Evolutionary conservation across 2,113 vertebrate genomes (phyloP), one percentile per base, ranked within the genome.

Genomic region (Tyrannus savana): DNA sequence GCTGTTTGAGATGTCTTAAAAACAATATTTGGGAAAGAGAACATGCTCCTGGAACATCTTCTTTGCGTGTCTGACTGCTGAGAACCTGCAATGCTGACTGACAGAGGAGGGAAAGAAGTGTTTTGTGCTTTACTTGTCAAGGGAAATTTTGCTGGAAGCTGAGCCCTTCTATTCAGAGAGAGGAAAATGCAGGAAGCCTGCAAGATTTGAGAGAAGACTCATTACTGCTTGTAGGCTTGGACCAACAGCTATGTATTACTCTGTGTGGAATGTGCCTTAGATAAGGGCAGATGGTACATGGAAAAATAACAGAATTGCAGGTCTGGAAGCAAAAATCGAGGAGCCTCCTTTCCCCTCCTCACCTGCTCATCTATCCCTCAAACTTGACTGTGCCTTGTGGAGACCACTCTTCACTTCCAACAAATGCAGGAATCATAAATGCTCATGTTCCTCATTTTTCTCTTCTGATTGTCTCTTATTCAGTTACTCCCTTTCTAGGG

Each of bases 1-100:
- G 76, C 52, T 76, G 22, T 77, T 93, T 81, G 77, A 75, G 62
- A 42, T 53, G 62, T 69, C 71, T 94, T 89, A 59, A 84, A 93
- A 96, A 64, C 21, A 72, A 0, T 49, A 39, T 25, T 53, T 76
- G 53, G 49, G 69, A 39, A 91, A 87, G 58, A 82, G 46, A 87
- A 73, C 19, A 23, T 17, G 44, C 12, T 89, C 59, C 44, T 82
- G 52, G 37, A 52, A 66, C 27, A 33, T 75, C n/a, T 6, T 79
- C n/a, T 49, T 56, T 66, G 33, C 58, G 12, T 68, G 56, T 84
- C 56, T n/a, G 37, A 66, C 67, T 79, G 44, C 64, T 87, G 76
- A 89, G 73, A 84, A 81, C 64, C 64, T 1, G 31, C 60, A 67
- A 60, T 23, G 47, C 69, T 90, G 80, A 60, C 52, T 81, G 89